Base-by-base conservation (phyloP, 2,888 invertebrate genomes). In the Ormyrus rosae region DNA sequence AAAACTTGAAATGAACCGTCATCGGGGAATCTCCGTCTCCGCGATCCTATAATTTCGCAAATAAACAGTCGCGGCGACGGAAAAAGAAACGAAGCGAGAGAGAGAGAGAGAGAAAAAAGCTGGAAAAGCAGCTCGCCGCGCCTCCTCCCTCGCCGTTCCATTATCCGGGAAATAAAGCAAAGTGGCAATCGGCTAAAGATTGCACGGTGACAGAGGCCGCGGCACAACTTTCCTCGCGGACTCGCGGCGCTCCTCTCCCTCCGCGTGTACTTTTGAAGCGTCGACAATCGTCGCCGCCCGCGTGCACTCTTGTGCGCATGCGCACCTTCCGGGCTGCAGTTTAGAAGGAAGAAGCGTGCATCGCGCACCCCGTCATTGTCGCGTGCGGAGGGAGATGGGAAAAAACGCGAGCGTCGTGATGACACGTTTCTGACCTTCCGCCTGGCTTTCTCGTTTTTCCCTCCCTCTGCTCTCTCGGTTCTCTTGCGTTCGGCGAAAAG, bases 201-300 rank as follows among this genome's bases (percentile, higher is more conserved):
- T 78, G 67, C 73, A 81, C 73, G 76, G 76, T 83, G 83, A 83
- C 68, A 69, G n/a, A 63, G 63, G 9, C 2, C 51, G 46, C 76
- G 79, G 82, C 82, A 69, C 58, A 84, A 84, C 83, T 83, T 84
- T 83, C 60, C 55, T 78, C 82, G 63, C 70, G 61, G 65, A 46
- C 8, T 48, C 13, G 13, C 19, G 19, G 56, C 46, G 50, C 48
- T 5, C 34, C 0, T 34, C 19, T 19, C 60, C 55, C 51, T 58
- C 56, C 64, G 45, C 64, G 45, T 19, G 51, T 60, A 58, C 50
- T 76, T 68, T 61, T 48, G 70, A 58, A 56, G 45, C 45, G 51
- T 5, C 56, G 5, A 68, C 53, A 50, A 61, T 19, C 50, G 56
- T 78, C 53, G 11, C 48, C 7, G 55, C 50, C 34, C 61, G 48